These are phyloP conservation scores for Lepidocyrtoides sp. DNA, from an alignment of 2,888 invertebrate species.

Conservation along the genomic window DNA sequence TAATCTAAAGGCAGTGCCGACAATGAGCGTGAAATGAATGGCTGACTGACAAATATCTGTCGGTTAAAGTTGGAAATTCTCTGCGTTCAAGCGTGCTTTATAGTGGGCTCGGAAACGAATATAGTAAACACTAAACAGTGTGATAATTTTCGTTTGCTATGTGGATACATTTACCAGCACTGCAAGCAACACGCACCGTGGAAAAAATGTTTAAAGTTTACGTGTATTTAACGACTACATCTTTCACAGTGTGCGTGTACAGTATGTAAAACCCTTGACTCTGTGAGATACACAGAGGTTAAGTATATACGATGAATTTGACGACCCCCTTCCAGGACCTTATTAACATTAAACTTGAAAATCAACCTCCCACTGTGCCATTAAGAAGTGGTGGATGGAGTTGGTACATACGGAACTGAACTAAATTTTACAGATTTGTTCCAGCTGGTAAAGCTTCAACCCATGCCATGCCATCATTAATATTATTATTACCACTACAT, in stretches of 20 bases:
- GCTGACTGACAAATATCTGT: slow-evolving; percentile 78
- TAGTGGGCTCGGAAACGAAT: slow-evolving; percentile 19
- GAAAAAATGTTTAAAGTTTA: neutral
- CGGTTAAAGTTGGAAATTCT: slow-evolving; percentile 54
- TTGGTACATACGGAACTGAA: slow-evolving; percentile 31
- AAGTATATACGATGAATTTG: slow-evolving; percentile 74
- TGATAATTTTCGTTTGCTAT: slow-evolving; percentile 1
- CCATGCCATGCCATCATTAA: neutral
- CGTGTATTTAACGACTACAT: slow-evolving; percentile 4
- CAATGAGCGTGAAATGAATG: slow-evolving; percentile 70
- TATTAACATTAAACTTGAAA: slow-evolving; percentile 84
- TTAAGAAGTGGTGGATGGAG: slow-evolving; percentile 78
- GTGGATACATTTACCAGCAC: neutral
- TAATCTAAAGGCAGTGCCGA: slow-evolving; percentile 70
- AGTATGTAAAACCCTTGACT: slow-evolving; percentile 65
- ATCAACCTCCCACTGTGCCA: slow-evolving; percentile 83
- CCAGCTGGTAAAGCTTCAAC: slow-evolving; percentile 63
- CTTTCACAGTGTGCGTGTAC: no score
- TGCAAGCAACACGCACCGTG: neutral
- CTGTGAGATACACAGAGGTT: slow-evolving; percentile 66
- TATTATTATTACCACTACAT: neutral
- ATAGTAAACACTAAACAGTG: neutral
- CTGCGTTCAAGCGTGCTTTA: slow-evolving; percentile 60
- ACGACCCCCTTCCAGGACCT: slow-evolving; percentile 77
- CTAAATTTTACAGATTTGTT: slow-evolving; percentile 70